Evolutionary conservation across 1,140 invertebrate genomes (phyloP), one percentile per base, ranked within the genome.

Genomic region (Mylabris phalerata): DNA sequence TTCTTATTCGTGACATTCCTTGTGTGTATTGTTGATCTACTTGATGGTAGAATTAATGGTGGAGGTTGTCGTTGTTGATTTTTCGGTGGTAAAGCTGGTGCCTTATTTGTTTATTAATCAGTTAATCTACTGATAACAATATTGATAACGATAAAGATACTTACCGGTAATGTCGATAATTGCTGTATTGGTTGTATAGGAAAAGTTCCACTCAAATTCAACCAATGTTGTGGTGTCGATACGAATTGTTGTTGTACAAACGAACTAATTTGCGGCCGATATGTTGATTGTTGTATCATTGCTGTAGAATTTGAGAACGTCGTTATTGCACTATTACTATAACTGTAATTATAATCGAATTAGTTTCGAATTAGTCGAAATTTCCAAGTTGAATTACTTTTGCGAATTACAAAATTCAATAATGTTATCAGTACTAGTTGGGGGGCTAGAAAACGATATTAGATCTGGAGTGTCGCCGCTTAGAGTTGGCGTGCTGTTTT

Each of bases 381-480:
- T 41, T 3, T 9, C 4, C 13, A 2, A n/a, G 3, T 4, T 9
- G 19, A 61, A 60, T 62, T 39, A 66, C 66, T 41, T 68, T 61
- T 67, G 64, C 26, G 55, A 47, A 48, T 66, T 68, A 49, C 64
- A 69, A 50, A 71, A 62, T 47, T 71, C 68, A 10, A 70, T 64
- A 19, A 70, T 66, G 40, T 69, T 61, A 39, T 42, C 54, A 10
- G 41, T 57, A 42, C 45, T 65, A 41, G 75, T 75, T 1, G 81
- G 79, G 5, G 82, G 86, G 73, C 83, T 88, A 26, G 83, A 79
- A 67, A 89, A 88, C 49, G 84, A 88, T 60, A 90, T 90, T 13
- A 90, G 72, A 73, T 90, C 87, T 50, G 77, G 78, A 57, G 76
- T 79, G 39, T 81, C 78, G 47, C 71, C 73, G 40, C 75, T 71